phyloP scores from a whole-genome alignment of 2,113 vertebrate species.

The Prietella phreatophila region DNA sequence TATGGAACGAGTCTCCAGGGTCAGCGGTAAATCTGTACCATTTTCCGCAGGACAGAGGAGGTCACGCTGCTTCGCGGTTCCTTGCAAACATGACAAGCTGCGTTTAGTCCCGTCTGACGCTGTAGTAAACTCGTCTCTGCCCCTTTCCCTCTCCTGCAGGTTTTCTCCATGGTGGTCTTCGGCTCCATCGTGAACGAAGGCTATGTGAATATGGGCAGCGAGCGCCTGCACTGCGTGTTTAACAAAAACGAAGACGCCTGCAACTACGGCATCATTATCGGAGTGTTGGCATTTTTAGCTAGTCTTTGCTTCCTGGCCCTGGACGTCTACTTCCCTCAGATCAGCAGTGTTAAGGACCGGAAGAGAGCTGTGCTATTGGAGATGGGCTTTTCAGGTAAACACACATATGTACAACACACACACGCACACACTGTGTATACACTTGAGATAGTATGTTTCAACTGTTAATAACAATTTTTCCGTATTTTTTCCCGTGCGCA shows the following conservation, averaged over 20 bases:
- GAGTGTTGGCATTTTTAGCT: slow-evolving; percentile 87
- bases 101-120: not conserved
- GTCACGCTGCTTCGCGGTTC: not conserved
- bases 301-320: slow-evolving; percentile 84
- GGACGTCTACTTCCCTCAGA: slow-evolving; percentile 91
- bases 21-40: not conserved
- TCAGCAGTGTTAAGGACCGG: slow-evolving; percentile 91
- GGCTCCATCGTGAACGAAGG: slow-evolving; percentile 94
- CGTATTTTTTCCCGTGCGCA: not conserved
- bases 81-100: not conserved
- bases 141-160: slow-evolving; percentile 67
- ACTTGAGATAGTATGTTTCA: too few relatives aligned
- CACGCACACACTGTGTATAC: not conserved
- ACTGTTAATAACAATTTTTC: too few relatives aligned
- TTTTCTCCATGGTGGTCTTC: slow-evolving; percentile 96
- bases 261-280: slow-evolving; percentile 86
- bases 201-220: slow-evolving; percentile 84
- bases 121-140: not conserved
- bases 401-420: not conserved
- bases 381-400: slow-evolving; percentile 86
- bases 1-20: not conserved
- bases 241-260: slow-evolving; percentile 91
- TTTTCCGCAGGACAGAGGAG: not conserved
- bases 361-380: slow-evolving; percentile 86
- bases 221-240: slow-evolving; percentile 86